Conservation (phyloP, 2,113 vertebrate species). For the Calypte anna region DNA sequence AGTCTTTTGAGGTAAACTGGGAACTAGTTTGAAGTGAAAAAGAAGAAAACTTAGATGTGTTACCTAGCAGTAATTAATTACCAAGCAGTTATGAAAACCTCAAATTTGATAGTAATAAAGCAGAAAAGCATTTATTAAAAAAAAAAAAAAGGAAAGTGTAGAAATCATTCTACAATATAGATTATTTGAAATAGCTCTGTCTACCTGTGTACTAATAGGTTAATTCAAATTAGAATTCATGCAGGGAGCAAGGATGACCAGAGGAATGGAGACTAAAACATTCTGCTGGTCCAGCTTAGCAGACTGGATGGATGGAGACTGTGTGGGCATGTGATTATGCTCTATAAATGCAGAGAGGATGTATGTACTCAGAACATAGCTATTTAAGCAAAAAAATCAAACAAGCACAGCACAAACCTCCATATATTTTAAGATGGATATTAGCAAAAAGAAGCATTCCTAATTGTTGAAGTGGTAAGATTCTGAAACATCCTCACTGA, state of each 20-base stretch:
- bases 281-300: neutral
- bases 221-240: neutral
- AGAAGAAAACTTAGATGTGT: neutral
- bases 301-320: neutral
- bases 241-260: neutral
- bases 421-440: neutral
- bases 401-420: neutral
- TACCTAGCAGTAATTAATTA: neutral
- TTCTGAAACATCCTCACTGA: neutral
- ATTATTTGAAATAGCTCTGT: neutral
- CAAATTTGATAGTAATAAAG: neutral
- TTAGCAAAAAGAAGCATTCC: neutral
- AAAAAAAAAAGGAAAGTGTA: neutral
- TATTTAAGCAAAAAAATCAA: constrained; percentile 11
- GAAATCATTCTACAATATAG: neutral
- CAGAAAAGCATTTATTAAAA: neutral
- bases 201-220: neutral
- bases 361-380: constrained; percentile 13
- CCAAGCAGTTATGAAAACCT: neutral
- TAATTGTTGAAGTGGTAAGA: neutral
- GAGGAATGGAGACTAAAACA: neutral
- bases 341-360: constrained; percentile 26
- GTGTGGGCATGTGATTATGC: neutral
- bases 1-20: neutral
- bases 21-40: neutral